A percentile compares a stretch with the other conserved stretches of the same genome.
Evolutionary conservation across 2,113 vertebrate species (phyloP).

Genomic region (Protobothrops mucrosquamatus): DNA sequence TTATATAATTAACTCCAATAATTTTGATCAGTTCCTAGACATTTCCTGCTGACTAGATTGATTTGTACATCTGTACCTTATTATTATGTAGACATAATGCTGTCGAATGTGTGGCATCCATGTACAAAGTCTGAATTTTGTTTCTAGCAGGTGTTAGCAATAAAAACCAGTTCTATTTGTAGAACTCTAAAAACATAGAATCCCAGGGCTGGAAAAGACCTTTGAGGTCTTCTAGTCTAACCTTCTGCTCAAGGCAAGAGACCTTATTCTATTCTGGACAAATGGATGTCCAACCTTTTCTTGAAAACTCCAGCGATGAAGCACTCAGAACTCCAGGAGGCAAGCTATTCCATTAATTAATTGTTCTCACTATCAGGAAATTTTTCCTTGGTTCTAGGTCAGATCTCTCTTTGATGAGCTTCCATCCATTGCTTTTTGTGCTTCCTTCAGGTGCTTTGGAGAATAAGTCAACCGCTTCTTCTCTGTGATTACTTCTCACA

Average conservation of each 20-base stretch:
- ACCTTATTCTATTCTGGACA: not conserved
- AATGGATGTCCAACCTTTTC: not conserved
- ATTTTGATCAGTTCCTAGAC: not conserved
- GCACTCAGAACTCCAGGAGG: not conserved
- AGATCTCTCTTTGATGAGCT: not conserved
- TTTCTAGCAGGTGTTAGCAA: not conserved
- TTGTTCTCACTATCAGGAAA: not conserved
- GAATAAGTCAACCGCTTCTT: not conserved
- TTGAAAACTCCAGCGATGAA: not conserved
- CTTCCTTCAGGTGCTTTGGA: not conserved
- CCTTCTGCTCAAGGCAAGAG: not conserved
- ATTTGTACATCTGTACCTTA: not conserved
- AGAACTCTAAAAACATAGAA: not conserved
- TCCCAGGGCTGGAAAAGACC: not conserved
- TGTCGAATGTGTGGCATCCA: not conserved
- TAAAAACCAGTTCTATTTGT: not conserved
- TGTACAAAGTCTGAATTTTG: not conserved
- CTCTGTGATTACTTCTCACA: not conserved
- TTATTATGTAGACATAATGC: not conserved
- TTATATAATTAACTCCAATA: too few species aligned
- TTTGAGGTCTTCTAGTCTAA: not conserved
- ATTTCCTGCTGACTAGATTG: not conserved
- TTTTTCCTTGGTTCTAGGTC: not conserved
- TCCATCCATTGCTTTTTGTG: not conserved
- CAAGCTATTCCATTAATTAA: not conserved